phyloP scores from a whole-genome alignment of 2,888 invertebrate species.

The Blera fallax region DNA sequence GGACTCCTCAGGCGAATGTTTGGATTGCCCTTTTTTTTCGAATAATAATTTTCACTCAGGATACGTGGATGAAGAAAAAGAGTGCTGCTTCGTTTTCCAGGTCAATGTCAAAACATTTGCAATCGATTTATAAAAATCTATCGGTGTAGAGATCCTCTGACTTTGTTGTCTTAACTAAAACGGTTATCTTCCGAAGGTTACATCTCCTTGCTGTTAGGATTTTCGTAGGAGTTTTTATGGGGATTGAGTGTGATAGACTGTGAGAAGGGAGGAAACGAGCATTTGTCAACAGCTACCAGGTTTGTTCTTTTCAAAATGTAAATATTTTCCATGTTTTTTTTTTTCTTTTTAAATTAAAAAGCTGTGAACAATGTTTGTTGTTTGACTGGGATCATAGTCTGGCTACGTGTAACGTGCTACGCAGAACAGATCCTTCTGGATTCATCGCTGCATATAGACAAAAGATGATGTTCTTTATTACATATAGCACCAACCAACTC shows the following conservation, averaged over 20 bases:
- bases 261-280: neutral
- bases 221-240: neutral
- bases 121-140: neutral
- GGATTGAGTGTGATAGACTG: neutral
- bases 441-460: too few relatives aligned
- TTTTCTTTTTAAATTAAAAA: neutral
- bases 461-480: too few relatives aligned
- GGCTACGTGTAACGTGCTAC: too few relatives aligned
- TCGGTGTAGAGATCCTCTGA: neutral
- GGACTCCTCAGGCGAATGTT: neutral
- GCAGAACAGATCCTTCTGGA: too few relatives aligned
- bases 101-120: constrained; percentile 11
- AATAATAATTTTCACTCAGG: neutral
- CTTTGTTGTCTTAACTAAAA: constrained; percentile 9
- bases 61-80: neutral
- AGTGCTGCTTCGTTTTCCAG: neutral
- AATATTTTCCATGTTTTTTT: neutral
- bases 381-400: neutral
- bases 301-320: neutral
- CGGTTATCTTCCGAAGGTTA: neutral
- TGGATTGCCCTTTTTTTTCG: neutral
- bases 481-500: too few relatives aligned
- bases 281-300: neutral
- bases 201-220: neutral
- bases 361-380: neutral